phyloP scores from a whole-genome alignment of 2,797 vertebrate species.

The Siniperca obscura region DNA sequence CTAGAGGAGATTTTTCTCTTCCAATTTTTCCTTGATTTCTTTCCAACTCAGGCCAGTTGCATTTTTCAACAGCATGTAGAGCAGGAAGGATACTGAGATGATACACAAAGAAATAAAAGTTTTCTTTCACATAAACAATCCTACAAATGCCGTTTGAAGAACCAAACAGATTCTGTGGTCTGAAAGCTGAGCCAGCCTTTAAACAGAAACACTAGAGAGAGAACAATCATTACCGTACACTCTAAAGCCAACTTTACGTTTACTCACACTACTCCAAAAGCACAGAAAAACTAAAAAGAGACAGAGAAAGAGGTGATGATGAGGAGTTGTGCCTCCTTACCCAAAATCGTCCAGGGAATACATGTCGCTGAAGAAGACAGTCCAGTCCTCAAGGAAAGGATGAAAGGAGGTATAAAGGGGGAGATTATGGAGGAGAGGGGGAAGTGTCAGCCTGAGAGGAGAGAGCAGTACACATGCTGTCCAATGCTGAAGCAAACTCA shows the following conservation, averaged over 20 bases:
- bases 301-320: slow-evolving; percentile 17
- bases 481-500: slow-evolving; percentile 44
- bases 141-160: slow-evolving; percentile 24
- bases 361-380: slow-evolving; percentile 82
- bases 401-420: slow-evolving; percentile 63
- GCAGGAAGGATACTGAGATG: not conserved
- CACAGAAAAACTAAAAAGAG: slow-evolving; percentile 17
- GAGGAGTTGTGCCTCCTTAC: slow-evolving; percentile 80
- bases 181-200: slow-evolving; percentile 61
- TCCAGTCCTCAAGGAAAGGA: slow-evolving; percentile 56
- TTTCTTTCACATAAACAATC: slow-evolving; percentile 32
- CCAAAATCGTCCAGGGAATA: slow-evolving; percentile 96
- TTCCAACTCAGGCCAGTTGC: slow-evolving; percentile 38
- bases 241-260: slow-evolving; percentile 33
- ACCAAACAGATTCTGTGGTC: slow-evolving; percentile 49
- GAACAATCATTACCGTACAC: slow-evolving; percentile 43
- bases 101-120: not conserved
- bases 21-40: slow-evolving; percentile 35
- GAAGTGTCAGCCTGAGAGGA: slow-evolving; percentile 68
- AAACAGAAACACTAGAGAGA: slow-evolving; percentile 55
- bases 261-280: slow-evolving; percentile 14
- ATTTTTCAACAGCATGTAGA: slow-evolving; percentile 44
- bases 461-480: slow-evolving; percentile 63
- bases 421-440: slow-evolving; percentile 75
- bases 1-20: slow-evolving; percentile 61